Base-by-base conservation (phyloP, 2,113 vertebrate genomes). In the Chionis minor region DNA sequence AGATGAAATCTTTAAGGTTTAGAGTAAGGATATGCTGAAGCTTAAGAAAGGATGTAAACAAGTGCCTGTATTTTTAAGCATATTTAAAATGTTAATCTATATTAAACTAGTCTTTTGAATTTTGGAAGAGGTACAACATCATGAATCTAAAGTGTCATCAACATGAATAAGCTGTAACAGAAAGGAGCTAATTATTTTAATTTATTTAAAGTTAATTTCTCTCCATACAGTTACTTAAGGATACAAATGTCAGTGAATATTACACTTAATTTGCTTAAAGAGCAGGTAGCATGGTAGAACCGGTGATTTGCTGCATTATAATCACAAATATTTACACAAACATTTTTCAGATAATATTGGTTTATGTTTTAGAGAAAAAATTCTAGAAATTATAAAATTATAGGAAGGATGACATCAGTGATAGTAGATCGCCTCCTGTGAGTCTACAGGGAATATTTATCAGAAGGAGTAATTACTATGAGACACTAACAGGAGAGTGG, bases 381-480 rank as follows among this genome's bases (percentile, higher is more conserved):
- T 12, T 81, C 26, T 47, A 28, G 23, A 84, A 78, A 23, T 58
- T 59, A 49, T 62, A 73, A 61, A 85, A 70, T 61, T 85, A 81
- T 44, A 74, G 44, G 40, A 91, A 81, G 38, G 14, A 42, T 92
- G 8, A 58, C 32, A 79, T 58, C 42, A 74, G 23, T 67, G 24
- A 33, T 49, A 73, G 38, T 63, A 86, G 86, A 82, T 85, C 88
- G 84, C 35, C 28, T 86, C 42, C 14, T 20, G 61, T 75, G 69
- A 90, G 58, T 80, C 49, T 91, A 30, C 44, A 84, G 93, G 69
- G n/a, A 95, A 52, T 70, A 88, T 88, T 84, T 80, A 86, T 47
- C 17, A 61, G 32, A 78, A 42, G 26, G n/a, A 92, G 11, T 42
- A 91, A 81, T 88, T 94, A 54, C 28, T 65, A 12, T 10, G 23